Evolutionary conservation across 2,888 invertebrate species (phyloP), one percentile per base, ranked within the genome.

Genomic region (Noctua fimbriata): DNA sequence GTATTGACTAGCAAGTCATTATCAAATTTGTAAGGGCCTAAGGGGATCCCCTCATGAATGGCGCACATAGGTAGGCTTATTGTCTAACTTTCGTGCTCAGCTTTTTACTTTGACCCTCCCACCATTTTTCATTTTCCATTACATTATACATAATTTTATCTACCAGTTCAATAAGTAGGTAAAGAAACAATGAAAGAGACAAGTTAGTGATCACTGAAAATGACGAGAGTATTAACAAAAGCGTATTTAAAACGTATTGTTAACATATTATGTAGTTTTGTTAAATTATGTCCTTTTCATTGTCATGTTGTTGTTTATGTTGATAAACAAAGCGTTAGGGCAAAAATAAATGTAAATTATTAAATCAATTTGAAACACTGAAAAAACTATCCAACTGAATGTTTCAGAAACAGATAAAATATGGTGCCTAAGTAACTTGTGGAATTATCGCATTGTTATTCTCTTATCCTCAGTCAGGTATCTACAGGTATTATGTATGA

Each of bases 231-330:
- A 32, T 24, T 36, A 41, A 47, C 21, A 52, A 70, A 47, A 69
- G 9, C 52, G 24, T 67, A 63, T 28, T 12, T 44, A 65, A 36
- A 18, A 55, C n/a, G 28, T 5, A 65, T 41, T 69, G 24, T 55
- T 18, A 65, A 24, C 58, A 36, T 32, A 52, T 12, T 55, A n/a
- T 60, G 60, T 7, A 28, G 28, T 28, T 28, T 16, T 16, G 60
- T 16, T 16, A 28, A n/a, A n/a, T 16, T 60, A 60, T 47, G n/a
- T 28, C 28, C 16, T 60, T 81, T 65, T 28, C 47, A 82, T 69
- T 63, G 16, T 21, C 18, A 47, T 76, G n/a, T 76, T 86, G 7
- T 81, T 76, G 47, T 65, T 74, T 63, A 49, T 86, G 36, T 82
- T 86, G 52, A 28, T 28, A 67, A 82, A 86, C 69, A 66, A 67